Base-by-base conservation (phyloP, 2,888 invertebrate genomes). In the Bombylius discolor region DNA sequence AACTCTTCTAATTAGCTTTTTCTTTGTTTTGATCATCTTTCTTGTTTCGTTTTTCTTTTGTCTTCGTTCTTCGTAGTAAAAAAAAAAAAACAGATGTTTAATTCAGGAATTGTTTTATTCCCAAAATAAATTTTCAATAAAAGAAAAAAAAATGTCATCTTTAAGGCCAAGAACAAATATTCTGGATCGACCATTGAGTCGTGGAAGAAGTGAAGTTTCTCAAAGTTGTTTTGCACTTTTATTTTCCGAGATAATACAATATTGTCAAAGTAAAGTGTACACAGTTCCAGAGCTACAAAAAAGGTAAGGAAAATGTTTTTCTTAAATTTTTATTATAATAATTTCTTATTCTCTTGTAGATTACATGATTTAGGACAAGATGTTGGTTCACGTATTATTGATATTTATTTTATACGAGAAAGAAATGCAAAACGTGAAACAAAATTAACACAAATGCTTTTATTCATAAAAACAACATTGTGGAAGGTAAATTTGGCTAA, bases 241-340 rank as follows among this genome's bases (percentile, higher is more conserved):
- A 56, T 99, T 99, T 74, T 96, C 97, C 31, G 99, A 99, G 80
- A 86, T 98, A 60, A 95, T 99, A 3, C 95, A 97, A 71, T 99
- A 99, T 76, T 94, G 94, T 68, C 97, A 99, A 78, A 95, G 90
- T 77, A 85, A 92, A 65, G 94, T 94, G 9, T 89, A 89, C 69
- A 94, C 93, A 12, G 89, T 97, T 42, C 87, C 90, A n/a, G 96
- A 97, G 72, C 77, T 98, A 48, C 96, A 98, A 71, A 89, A 81
- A 64, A 94, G 89, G 96, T 95, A 77, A 72, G 6, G n/a, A n/a
- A 13, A 7, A 4, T 23, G 23, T 23, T 23, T 23, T 46, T 14
- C 47, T 7, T 32, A 39, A 45, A 57, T 52, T 52, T 49, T 50
- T 44, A 13, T 32, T 8, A 9, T 1, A 12, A 34, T 47, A 53